These are phyloP conservation scores for Drosophila conformis DNA, from an alignment of 2,888 invertebrate species.

Conservation along the genomic window DNA sequence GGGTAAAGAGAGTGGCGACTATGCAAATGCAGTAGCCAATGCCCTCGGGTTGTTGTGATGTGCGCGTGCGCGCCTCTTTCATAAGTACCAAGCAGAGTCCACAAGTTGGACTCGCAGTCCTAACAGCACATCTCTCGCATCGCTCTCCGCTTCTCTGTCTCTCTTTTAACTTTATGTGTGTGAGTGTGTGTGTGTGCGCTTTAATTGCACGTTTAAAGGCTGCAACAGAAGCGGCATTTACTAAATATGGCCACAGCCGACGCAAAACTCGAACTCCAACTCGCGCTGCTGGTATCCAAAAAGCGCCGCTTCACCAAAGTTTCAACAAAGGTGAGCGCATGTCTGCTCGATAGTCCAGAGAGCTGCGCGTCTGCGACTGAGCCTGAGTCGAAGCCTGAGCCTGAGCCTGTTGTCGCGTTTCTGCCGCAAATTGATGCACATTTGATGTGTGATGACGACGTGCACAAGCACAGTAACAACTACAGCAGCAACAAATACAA, in stretches of 20 bases:
- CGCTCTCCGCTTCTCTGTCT: background rate
- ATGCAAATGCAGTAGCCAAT: slow-evolving; percentile 84
- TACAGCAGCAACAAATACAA: background rate
- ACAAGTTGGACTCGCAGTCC: slow-evolving; percentile 33
- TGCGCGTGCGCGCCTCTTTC: slow-evolving; percentile 64
- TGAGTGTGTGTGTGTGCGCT: slow-evolving; percentile 61
- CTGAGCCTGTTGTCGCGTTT: slow-evolving; percentile 64
- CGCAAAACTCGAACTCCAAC: slow-evolving; percentile 27
- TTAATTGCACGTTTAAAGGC: slow-evolving; percentile 80
- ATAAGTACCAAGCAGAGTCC: slow-evolving; percentile 2
- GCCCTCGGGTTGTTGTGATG: slow-evolving; percentile 83
- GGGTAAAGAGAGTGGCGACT: slow-evolving; percentile 56
- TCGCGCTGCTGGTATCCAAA: slow-evolving; percentile 19
- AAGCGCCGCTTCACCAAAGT: slow-evolving; percentile 38
- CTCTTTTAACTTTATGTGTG: slow-evolving; percentile 16
- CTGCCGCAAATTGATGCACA: slow-evolving; percentile 71
- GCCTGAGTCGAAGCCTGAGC: background rate
- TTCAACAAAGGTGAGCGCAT: slow-evolving; percentile 60
- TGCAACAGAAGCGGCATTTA: slow-evolving; percentile 79
- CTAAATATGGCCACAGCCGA: slow-evolving; percentile 74
- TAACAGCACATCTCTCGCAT: slow-evolving; percentile 43
- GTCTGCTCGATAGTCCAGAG: slow-evolving; percentile 38
- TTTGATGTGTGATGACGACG: slow-evolving; percentile 72
- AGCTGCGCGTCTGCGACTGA: background rate
- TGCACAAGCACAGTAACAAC: slow-evolving; percentile 23